Evolutionary conservation across 2,797 vertebrate genomes (phyloP).

Genomic region (Muscicapa comitata): DNA sequence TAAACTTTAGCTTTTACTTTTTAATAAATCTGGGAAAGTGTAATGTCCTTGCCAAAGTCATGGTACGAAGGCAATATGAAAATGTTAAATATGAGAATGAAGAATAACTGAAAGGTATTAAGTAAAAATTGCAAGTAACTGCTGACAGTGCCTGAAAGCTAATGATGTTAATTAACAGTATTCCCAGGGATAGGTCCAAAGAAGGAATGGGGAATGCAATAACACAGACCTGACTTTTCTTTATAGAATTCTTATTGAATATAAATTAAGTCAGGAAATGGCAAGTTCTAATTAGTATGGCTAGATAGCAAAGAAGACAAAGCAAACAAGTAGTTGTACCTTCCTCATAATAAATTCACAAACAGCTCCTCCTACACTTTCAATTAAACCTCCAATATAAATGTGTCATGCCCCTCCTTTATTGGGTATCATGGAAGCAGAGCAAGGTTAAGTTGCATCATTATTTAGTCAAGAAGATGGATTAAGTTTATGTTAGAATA

Average conservation of each 20-base stretch:
- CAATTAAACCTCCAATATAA: background rate
- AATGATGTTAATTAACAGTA: constrained; percentile 69
- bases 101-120: constrained; percentile 65
- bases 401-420: background rate
- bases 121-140: constrained; percentile 53
- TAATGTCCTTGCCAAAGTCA: constrained; percentile 56
- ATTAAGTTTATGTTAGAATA: background rate
- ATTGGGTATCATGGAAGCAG: background rate
- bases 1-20: constrained; percentile 22
- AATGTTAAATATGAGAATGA: constrained; percentile 55
- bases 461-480: background rate
- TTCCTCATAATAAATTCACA: background rate
- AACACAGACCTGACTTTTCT: background rate
- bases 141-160: constrained; percentile 66
- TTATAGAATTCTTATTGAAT: constrained; percentile 6
- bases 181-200: constrained; percentile 22
- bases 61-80: constrained; percentile 27
- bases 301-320: background rate
- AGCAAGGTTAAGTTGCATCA: background rate
- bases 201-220: background rate
- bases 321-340: background rate
- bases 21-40: background rate
- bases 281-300: constrained; percentile 10
- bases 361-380: background rate
- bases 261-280: constrained; percentile 35